Conservation (phyloP, 2,888 invertebrate genomes). For the Sthenelais limicola region DNA sequence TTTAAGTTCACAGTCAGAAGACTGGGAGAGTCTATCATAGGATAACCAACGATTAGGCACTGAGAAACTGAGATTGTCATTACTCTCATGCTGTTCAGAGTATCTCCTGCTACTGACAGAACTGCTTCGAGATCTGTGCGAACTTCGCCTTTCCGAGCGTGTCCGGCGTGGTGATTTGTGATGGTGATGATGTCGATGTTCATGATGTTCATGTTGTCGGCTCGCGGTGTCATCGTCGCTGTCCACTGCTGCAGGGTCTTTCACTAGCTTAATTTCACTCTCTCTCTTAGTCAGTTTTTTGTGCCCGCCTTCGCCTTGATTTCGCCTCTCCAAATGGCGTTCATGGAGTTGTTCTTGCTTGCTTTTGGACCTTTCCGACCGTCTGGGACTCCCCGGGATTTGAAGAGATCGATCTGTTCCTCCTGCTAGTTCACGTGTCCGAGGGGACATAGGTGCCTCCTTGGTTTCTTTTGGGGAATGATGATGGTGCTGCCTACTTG, state of each 20-base stretch:
- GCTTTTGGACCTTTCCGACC: too few relatives aligned
- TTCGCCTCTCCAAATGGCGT: not conserved
- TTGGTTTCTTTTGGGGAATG: too few relatives aligned
- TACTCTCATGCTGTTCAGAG: not conserved
- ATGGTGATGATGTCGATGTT: conserved; percentile 22
- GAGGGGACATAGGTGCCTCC: too few relatives aligned
- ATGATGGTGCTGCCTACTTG: too few relatives aligned
- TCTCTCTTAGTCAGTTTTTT: not conserved
- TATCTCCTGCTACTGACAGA: not conserved
- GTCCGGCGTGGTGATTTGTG: conserved; percentile 10
- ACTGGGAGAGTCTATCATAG: not conserved
- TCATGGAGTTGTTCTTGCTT: conserved; percentile 12
- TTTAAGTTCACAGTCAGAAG: not conserved
- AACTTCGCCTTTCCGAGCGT: conserved; percentile 5
- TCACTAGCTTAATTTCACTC: not conserved
- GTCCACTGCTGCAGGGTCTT: conserved; percentile 4
- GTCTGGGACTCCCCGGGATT: too few relatives aligned
- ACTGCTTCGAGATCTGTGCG: not conserved
- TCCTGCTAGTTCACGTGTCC: too few relatives aligned
- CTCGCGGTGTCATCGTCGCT: conserved; percentile 31
- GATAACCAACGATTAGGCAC: conserved; percentile 13
- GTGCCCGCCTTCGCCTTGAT: not conserved
- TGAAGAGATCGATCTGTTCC: too few relatives aligned
- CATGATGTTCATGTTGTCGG: too few relatives aligned
- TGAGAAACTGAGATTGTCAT: not conserved